Evolutionary conservation across 2,113 vertebrate species (phyloP).

Genomic region (Columba janthina): DNA sequence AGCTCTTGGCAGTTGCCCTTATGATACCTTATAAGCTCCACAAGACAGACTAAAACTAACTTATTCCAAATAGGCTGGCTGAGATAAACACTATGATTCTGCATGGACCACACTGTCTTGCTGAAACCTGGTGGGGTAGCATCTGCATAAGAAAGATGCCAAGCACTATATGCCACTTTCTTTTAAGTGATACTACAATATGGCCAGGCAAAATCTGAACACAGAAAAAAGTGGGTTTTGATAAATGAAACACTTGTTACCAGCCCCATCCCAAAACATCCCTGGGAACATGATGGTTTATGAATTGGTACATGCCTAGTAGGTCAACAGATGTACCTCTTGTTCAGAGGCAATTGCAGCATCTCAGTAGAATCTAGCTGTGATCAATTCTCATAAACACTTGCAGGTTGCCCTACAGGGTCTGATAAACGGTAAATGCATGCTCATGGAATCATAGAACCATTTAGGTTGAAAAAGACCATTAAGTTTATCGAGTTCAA

Average conservation of each 20-base stretch:
- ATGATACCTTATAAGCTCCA: not conserved
- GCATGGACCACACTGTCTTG: not conserved
- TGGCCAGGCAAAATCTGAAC: not conserved
- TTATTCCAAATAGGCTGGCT: not conserved
- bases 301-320: not conserved
- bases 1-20: not conserved
- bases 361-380: not conserved
- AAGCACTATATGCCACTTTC: not conserved
- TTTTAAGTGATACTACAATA: rapidly evolving
- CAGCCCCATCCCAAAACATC: not conserved
- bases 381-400: not conserved
- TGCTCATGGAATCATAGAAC: not conserved
- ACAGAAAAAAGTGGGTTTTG: not conserved
- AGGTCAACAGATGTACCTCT: not conserved
- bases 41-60: not conserved
- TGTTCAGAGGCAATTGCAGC: not conserved
- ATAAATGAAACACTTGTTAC: not conserved
- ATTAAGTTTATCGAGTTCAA: too few relatives aligned
- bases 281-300: not conserved
- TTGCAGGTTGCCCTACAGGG: not conserved
- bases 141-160: not conserved
- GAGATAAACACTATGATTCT: not conserved
- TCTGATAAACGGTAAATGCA: not conserved
- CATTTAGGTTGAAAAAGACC: too few relatives aligned
- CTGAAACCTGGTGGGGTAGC: not conserved